These are phyloP conservation scores for Spialia ferax DNA, from an alignment of 2,888 invertebrate species.

Conservation along the genomic window DNA sequence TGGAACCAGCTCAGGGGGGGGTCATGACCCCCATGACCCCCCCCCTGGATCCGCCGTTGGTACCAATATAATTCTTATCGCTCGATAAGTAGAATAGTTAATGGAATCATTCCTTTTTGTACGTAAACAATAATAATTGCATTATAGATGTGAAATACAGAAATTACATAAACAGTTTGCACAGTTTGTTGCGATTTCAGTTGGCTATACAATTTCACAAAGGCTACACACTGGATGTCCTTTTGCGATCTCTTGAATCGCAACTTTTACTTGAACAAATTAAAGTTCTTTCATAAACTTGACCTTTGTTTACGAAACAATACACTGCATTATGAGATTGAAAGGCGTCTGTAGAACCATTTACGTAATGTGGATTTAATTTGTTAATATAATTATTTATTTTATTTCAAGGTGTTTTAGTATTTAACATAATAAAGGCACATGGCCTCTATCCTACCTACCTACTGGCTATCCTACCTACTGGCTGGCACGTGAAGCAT, in stretches of 20 bases:
- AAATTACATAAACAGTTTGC: neutral
- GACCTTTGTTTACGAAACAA: conserved; percentile 1
- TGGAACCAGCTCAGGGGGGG: too few relatives aligned
- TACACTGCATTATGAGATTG: neutral
- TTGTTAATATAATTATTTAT: neutral
- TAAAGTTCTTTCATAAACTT: neutral
- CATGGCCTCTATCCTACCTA: too few relatives aligned
- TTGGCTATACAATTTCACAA: too few relatives aligned
- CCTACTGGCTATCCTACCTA: too few relatives aligned
- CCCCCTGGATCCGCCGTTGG: too few relatives aligned
- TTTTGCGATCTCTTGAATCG: neutral
- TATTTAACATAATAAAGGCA: neutral
- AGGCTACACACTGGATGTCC: neutral
- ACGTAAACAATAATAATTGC: too few relatives aligned
- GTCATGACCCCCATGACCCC: too few relatives aligned
- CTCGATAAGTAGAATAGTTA: too few relatives aligned
- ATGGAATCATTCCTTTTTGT: too few relatives aligned
- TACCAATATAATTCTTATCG: too few relatives aligned
- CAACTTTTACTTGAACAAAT: neutral
- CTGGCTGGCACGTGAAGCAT: too few relatives aligned
- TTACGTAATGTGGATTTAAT: neutral
- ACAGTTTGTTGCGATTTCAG: neutral
- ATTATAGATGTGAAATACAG: neutral
- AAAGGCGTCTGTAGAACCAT: neutral
- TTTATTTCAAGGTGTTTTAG: neutral